Conservation (phyloP, 2,888 invertebrate genomes). For the Tipula vernalis region DNA sequence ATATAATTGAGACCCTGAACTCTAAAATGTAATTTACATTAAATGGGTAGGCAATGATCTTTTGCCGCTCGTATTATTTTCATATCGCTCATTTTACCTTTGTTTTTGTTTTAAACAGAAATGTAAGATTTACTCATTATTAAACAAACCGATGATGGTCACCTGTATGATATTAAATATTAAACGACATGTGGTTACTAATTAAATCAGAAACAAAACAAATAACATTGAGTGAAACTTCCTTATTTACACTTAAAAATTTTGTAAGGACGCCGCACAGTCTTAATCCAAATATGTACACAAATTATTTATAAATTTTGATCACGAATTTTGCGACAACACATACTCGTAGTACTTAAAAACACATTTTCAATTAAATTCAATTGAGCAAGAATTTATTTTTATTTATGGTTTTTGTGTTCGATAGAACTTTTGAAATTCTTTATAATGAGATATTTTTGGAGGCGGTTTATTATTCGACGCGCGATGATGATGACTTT, state of each 20-base stretch:
- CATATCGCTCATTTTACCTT: neutral
- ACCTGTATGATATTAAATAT: neutral
- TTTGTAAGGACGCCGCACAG: neutral
- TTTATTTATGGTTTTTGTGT: neutral
- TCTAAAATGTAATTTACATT: neutral
- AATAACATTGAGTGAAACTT: neutral
- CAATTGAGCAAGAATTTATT: neutral
- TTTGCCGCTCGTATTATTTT: neutral
- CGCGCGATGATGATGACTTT: neutral
- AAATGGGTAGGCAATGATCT: neutral
- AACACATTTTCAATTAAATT: neutral
- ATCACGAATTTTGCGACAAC: neutral
- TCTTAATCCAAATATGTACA: neutral
- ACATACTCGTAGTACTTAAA: too few species aligned
- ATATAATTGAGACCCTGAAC: neutral
- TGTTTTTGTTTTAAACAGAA: too few species aligned
- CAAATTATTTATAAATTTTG: neutral
- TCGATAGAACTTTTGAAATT: neutral
- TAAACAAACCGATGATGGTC: neutral
- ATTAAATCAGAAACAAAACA: neutral
- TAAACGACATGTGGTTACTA: neutral
- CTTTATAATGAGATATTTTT: neutral
- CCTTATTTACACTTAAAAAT: neutral
- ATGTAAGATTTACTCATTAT: too few species aligned
- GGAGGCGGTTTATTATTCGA: neutral